phyloP scores from a whole-genome alignment of 92 coral and sea anemone species.

The Zoanthus sociatus region DNA sequence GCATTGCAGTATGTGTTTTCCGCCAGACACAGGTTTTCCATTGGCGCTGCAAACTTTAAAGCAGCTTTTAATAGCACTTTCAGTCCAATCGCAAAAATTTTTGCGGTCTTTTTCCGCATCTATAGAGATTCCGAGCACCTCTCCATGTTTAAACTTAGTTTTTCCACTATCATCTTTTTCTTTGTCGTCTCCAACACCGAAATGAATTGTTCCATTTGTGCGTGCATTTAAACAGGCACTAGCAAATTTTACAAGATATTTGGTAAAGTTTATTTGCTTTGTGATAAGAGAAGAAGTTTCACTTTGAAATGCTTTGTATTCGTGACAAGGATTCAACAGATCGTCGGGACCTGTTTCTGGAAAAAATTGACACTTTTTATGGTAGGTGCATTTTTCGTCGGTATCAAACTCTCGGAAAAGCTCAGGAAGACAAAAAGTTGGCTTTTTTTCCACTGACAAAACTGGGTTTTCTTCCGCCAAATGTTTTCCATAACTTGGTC shows the following conservation, averaged over 20 bases:
- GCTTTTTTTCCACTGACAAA: neutral
- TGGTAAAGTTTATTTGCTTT: slow-evolving; percentile 31
- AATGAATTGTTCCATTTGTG: slow-evolving; percentile 73
- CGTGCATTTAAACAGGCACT: slow-evolving; percentile 63
- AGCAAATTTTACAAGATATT: slow-evolving; percentile 53
- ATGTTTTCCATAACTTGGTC: neutral
- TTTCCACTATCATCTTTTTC: slow-evolving; percentile 10
- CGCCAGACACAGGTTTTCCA: slow-evolving; percentile 3
- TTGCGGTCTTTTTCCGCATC: too few relatives aligned
- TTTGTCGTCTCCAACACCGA: slow-evolving; percentile 68
- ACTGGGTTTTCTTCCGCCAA: neutral
- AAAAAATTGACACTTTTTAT: neutral
- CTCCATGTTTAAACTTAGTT: slow-evolving; percentile 43
- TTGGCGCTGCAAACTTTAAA: slow-evolving; percentile 18
- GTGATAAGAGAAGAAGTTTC: neutral
- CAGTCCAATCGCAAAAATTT: slow-evolving; percentile 27
- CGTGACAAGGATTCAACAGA: slow-evolving; percentile 47
- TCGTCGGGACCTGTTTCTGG: slow-evolving; percentile 67
- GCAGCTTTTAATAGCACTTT: slow-evolving; percentile 18
- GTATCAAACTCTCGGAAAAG: slow-evolving; percentile 31
- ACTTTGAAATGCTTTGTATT: slow-evolving; percentile 41
- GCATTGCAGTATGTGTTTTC: slow-evolving; percentile 4
- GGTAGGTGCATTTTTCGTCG: slow-evolving; percentile 23
- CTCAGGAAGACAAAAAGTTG: slow-evolving; percentile 9
- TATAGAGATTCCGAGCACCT: slow-evolving; percentile 39